A percentile compares a stretch with the other conserved stretches of the same genome.
phyloP scores from a whole-genome alignment of 2,888 invertebrate species.

The Campopleginae sp. region DNA sequence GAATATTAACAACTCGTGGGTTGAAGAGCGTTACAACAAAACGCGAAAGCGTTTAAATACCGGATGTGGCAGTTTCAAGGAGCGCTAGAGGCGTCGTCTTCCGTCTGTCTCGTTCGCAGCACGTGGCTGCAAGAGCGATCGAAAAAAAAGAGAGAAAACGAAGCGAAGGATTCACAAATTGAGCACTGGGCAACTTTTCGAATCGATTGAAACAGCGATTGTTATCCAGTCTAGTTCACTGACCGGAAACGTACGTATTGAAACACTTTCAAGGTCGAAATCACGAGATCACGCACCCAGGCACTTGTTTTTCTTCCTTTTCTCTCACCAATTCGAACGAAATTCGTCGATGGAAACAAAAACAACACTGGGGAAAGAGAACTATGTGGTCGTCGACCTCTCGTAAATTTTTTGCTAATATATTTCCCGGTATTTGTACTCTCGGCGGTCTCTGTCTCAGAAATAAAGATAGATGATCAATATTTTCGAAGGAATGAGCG shows the following conservation, averaged over 20 bases:
- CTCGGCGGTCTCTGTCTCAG: slow-evolving; percentile 3
- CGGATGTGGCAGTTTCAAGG: slow-evolving; percentile 25
- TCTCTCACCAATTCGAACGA: slow-evolving; percentile 26
- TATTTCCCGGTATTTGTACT: slow-evolving; percentile 25
- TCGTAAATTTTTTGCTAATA: background rate
- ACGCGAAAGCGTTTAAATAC: slow-evolving; percentile 7
- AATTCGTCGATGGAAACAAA: slow-evolving; percentile 24
- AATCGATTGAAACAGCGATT: slow-evolving; percentile 26
- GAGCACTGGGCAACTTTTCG: background rate
- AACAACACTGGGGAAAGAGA: slow-evolving; percentile 17
- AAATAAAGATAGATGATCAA: slow-evolving; percentile 42
- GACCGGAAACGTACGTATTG: slow-evolving; percentile 36
- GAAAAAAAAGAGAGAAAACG: background rate
- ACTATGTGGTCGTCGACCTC: slow-evolving; percentile 43
- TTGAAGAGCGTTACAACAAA: background rate
- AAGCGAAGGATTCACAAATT: slow-evolving; percentile 13
- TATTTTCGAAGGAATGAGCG: slow-evolving; percentile 27
- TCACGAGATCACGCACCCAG: slow-evolving; percentile 3
- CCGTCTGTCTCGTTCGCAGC: slow-evolving; percentile 30
- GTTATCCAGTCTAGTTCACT: slow-evolving; percentile 40
- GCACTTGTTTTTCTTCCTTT: slow-evolving; percentile 44
- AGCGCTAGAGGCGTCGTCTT: slow-evolving; percentile 24
- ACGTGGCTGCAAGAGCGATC: slow-evolving; percentile 36
- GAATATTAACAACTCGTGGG: background rate
- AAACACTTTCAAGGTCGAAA: slow-evolving; percentile 23